Percentiles rank a stretch among this genome's conserved stretches.
Conservation (phyloP, 2,888 invertebrate genomes). For the Rotaria sp. region DNA sequence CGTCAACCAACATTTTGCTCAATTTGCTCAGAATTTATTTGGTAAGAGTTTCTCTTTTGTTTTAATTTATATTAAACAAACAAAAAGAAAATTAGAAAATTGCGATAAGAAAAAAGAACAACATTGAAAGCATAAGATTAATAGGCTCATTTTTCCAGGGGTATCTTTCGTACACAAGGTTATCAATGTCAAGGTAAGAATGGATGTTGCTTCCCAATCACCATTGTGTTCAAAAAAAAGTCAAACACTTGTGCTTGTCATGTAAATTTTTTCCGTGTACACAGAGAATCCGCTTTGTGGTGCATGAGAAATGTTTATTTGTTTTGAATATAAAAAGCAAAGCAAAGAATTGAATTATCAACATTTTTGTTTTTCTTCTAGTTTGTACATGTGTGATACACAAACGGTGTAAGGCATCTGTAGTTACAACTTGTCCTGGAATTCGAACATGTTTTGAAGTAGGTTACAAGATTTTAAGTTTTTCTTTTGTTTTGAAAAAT, state of each 20-base stretch:
- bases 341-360: too few relatives aligned
- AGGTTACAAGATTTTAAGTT: conserved; percentile 44
- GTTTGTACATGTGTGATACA: conserved; percentile 98
- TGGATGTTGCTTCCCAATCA: conserved; percentile 10
- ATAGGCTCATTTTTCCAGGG: conserved; percentile 43
- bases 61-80: background rate
- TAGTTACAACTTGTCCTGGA: conserved; percentile 96
- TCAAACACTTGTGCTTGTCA: background rate
- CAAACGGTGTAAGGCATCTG: conserved; percentile 90
- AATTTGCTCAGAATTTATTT: conserved; percentile 96
- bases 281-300: background rate
- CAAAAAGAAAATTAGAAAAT: background rate
- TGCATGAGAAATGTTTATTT: background rate
- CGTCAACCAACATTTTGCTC: conserved; percentile 99
- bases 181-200: conserved; percentile 59
- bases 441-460: conserved; percentile 64
- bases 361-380: conserved; percentile 59
- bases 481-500: background rate
- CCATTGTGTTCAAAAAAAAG: background rate
- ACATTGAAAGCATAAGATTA: background rate
- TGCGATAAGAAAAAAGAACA: background rate
- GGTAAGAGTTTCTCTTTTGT: conserved; percentile 59
- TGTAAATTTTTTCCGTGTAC: conserved; percentile 44
- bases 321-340: too few relatives aligned
- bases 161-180: conserved; percentile 58